Evolutionary conservation across 2,113 vertebrate genomes (phyloP).

Genomic region (Hypanus sabinus): DNA sequence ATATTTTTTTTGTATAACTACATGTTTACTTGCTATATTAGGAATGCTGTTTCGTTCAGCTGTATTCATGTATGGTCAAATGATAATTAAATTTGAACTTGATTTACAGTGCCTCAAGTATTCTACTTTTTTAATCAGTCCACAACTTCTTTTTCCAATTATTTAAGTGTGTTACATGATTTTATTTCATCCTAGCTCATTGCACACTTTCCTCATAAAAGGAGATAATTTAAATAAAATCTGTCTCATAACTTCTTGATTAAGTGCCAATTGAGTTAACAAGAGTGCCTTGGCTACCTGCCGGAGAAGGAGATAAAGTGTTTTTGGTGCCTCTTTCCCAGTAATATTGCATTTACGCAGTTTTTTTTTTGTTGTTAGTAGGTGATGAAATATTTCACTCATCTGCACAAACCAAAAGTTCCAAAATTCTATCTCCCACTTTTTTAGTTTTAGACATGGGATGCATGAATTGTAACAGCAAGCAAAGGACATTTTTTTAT

Average conservation of each 20-base stretch:
- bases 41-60: no score
- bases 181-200: background rate
- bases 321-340: background rate
- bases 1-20: no score
- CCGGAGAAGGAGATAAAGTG: background rate
- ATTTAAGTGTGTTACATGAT: background rate
- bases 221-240: slow-evolving; percentile 3
- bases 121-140: background rate
- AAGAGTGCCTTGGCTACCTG: background rate
- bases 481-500: background rate
- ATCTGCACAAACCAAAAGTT: background rate
- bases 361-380: no score
- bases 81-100: no score
- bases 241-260: background rate
- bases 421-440: no score
- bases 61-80: no score
- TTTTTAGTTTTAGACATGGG: background rate
- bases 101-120: background rate
- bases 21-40: no score
- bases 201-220: background rate
- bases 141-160: background rate
- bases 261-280: background rate
- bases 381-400: background rate
- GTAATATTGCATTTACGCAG: background rate
- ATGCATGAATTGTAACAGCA: background rate